phyloP scores from a whole-genome alignment of 2,797 vertebrate species.

The Gobionotothen gibberifrons region DNA sequence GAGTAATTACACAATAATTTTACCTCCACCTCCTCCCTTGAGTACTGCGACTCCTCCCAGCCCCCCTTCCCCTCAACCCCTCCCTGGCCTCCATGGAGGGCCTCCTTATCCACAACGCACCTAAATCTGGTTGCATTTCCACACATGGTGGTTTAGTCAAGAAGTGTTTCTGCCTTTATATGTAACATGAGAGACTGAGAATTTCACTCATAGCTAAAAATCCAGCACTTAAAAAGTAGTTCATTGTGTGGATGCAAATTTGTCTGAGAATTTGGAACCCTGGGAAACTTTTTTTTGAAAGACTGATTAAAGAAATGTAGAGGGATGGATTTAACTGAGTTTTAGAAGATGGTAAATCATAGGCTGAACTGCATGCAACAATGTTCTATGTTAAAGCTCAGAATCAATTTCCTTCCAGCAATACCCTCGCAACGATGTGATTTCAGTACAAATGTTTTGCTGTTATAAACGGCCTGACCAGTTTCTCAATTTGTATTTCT shows the following conservation, averaged over 20 bases:
- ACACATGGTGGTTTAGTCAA: neutral
- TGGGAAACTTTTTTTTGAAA: neutral
- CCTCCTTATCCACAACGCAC: neutral
- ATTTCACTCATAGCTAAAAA: neutral
- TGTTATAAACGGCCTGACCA: too few relatives aligned
- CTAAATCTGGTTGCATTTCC: neutral
- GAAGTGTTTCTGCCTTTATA: too few relatives aligned
- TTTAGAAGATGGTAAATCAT: too few relatives aligned
- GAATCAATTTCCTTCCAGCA: too few relatives aligned
- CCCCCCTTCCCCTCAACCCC: conserved; percentile 9
- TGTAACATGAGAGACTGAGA: too few relatives aligned
- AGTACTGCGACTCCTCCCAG: conserved; percentile 36
- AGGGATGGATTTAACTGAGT: too few relatives aligned
- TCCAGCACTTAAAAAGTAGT: neutral
- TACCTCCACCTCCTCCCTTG: conserved; percentile 49
- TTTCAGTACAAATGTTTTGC: too few relatives aligned
- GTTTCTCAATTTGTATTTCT: too few relatives aligned
- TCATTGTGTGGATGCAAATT: neutral
- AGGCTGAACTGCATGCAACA: too few relatives aligned
- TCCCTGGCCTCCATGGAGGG: neutral
- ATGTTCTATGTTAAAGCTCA: too few relatives aligned
- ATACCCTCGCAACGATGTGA: too few relatives aligned
- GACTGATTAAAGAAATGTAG: neutral
- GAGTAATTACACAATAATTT: conserved; percentile 64
- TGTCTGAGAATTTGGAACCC: neutral